These are phyloP conservation scores for Sandelia bainsii DNA, from an alignment of 2,797 vertebrate genomes.

Conservation along the genomic window DNA sequence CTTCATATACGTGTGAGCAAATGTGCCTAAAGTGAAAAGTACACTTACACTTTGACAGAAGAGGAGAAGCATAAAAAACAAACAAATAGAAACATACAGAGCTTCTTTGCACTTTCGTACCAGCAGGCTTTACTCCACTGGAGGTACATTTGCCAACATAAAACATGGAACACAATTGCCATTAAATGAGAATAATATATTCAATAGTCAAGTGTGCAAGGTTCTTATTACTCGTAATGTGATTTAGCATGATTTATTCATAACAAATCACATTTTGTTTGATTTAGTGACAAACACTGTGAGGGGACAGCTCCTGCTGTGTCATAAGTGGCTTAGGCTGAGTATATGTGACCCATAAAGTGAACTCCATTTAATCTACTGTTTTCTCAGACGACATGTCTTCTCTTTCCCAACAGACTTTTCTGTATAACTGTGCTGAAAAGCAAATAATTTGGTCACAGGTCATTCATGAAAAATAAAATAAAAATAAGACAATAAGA, in stretches of 20 bases:
- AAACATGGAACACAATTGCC: conserved; percentile 9
- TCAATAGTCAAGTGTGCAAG: background rate
- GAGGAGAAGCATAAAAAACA: background rate
- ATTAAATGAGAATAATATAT: conserved; percentile 4
- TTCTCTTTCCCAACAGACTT: background rate
- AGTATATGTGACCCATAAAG: conserved; percentile 19
- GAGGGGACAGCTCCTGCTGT: conserved; percentile 16
- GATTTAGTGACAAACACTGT: conserved; percentile 9
- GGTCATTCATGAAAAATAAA: background rate
- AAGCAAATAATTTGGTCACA: background rate
- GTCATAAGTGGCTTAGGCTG: conserved; percentile 18
- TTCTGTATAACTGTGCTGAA: background rate
- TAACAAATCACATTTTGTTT: conserved; percentile 28
- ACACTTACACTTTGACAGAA: conserved; percentile 1
- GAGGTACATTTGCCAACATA: conserved; percentile 12
- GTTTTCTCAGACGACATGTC: background rate
- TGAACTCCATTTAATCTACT: conserved; percentile 2
- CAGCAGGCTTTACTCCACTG: conserved; percentile 23
- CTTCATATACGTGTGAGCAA: conserved; percentile 7
- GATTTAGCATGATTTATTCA: conserved; percentile 36
- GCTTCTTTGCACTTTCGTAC: conserved; percentile 2
- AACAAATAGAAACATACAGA: background rate
- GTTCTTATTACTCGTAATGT: conserved; percentile 10
- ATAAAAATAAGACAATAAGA: too few relatives aligned
- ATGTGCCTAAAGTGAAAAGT: background rate